phyloP scores from a whole-genome alignment of 2,888 invertebrate genomes.

The Villa cingulata region DNA sequence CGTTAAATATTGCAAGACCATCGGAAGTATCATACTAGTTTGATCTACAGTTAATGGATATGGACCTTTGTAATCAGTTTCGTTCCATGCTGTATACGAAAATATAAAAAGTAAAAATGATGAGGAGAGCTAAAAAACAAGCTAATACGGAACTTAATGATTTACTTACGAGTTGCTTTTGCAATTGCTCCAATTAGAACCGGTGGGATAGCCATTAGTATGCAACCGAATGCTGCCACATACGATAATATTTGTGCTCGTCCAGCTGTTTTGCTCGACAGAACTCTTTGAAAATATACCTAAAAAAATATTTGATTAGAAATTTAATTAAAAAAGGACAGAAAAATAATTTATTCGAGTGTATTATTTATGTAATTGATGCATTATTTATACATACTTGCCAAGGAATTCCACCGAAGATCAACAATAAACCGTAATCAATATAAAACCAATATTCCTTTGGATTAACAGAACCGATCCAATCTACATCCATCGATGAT shows the following conservation, averaged over 20 bases:
- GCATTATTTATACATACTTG: conserved; percentile 44
- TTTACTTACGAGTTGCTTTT: conserved; percentile 69
- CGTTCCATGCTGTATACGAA: conserved; percentile 71
- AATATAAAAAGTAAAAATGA: background rate
- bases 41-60: conserved; percentile 61
- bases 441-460: conserved; percentile 67
- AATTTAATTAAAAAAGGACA: conserved; percentile 2
- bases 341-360: background rate
- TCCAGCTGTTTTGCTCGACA: conserved; percentile 89
- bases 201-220: conserved; percentile 94
- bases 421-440: conserved; percentile 75
- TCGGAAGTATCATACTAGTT: conserved; percentile 89
- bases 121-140: background rate
- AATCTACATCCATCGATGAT: conserved; percentile 70
- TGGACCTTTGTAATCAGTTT: conserved; percentile 69
- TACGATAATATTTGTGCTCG: conserved; percentile 90
- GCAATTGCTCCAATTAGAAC: conserved; percentile 96
- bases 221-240: conserved; percentile 89
- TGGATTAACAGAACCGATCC: conserved; percentile 69
- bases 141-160: background rate
- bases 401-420: conserved; percentile 97
- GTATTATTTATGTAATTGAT: no score
- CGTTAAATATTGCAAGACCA: conserved; percentile 93
- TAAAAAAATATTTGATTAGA: no score
- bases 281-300: conserved; percentile 95